These are phyloP conservation scores for Zaprionus taronus DNA, from an alignment of 1,140 invertebrate species.

Conservation along the genomic window DNA sequence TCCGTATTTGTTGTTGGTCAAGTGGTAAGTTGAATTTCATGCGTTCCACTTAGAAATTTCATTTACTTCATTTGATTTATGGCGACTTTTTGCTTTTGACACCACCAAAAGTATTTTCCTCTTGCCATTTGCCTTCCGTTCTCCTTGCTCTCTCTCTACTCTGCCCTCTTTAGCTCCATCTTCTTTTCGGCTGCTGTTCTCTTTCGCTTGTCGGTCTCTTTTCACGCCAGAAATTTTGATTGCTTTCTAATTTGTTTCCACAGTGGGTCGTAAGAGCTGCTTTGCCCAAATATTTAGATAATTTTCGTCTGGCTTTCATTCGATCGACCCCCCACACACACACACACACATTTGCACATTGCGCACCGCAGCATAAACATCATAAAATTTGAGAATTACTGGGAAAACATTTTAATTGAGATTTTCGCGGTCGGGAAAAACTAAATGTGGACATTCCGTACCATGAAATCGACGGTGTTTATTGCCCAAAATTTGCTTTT, in stretches of 20 bases:
- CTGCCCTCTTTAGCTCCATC: constrained; percentile 25
- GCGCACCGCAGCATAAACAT: constrained; percentile 29
- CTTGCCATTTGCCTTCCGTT: constrained; percentile 18
- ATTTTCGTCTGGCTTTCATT: constrained; percentile 22
- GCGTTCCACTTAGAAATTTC: constrained; percentile 50
- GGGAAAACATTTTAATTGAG: constrained; percentile 43
- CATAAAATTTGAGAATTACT: constrained; percentile 33
- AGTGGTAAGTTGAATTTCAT: constrained; percentile 41
- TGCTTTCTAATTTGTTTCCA: constrained; percentile 47
- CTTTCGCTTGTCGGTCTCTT: constrained; percentile 46
- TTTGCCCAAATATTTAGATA: constrained; percentile 44
- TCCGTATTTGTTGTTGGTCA: constrained; percentile 40
- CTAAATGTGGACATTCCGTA: constrained; percentile 12
- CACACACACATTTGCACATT: neutral
- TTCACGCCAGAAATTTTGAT: constrained; percentile 40
- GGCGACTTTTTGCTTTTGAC: constrained; percentile 63
- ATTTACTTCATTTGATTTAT: constrained; percentile 72
- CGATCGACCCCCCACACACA: constrained; percentile 15
- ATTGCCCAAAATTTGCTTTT: constrained; percentile 15
- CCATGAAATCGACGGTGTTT: neutral
- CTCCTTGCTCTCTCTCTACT: constrained; percentile 3
- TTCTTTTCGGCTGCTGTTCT: constrained; percentile 38
- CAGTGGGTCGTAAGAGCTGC: constrained; percentile 24
- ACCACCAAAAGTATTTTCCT: constrained; percentile 51
- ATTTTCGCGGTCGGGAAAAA: constrained; percentile 23